Evolutionary conservation across 2,888 invertebrate genomes (phyloP).

Genomic region (Dynastes grantii): DNA sequence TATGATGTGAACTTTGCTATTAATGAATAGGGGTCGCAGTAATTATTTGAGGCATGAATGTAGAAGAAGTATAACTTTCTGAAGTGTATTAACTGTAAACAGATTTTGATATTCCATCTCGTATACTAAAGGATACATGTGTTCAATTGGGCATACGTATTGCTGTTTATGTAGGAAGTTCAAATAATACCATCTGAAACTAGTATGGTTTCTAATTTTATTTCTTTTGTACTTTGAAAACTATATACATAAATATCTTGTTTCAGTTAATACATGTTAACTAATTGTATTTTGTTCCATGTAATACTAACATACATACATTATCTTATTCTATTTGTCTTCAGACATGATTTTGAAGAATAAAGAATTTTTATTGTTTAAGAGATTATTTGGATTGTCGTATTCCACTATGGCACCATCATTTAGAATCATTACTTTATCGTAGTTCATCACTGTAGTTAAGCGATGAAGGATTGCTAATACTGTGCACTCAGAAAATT

Average conservation of each 20-base stretch:
- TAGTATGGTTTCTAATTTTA: not conserved
- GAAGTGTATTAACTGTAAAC: too few relatives aligned
- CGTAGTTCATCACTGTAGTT: slow-evolving; percentile 74
- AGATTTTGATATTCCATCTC: too few relatives aligned
- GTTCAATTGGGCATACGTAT: too few relatives aligned
- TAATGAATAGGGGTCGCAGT: too few relatives aligned
- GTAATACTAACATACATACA: not conserved
- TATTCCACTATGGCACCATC: slow-evolving; percentile 65
- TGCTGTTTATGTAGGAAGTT: too few relatives aligned
- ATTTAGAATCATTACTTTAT: slow-evolving; percentile 71
- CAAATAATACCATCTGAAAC: too few relatives aligned
- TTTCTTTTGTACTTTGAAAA: slow-evolving; percentile 4
- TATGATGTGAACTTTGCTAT: too few relatives aligned
- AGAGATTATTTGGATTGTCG: slow-evolving; percentile 53
- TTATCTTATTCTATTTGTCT: slow-evolving; percentile 62
- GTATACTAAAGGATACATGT: too few relatives aligned
- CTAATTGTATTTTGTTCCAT: not conserved
- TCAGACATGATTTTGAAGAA: slow-evolving; percentile 79
- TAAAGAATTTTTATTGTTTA: slow-evolving; percentile 74
- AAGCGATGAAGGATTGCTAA: slow-evolving; percentile 67
- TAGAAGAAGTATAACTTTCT: too few relatives aligned
- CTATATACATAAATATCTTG: slow-evolving; percentile 1
- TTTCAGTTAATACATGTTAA: not conserved
- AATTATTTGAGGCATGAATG: too few relatives aligned
- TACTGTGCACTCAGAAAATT: slow-evolving; percentile 72